phyloP scores from a whole-genome alignment of 2,797 vertebrate genomes.

The Lacerta viridis region DNA sequence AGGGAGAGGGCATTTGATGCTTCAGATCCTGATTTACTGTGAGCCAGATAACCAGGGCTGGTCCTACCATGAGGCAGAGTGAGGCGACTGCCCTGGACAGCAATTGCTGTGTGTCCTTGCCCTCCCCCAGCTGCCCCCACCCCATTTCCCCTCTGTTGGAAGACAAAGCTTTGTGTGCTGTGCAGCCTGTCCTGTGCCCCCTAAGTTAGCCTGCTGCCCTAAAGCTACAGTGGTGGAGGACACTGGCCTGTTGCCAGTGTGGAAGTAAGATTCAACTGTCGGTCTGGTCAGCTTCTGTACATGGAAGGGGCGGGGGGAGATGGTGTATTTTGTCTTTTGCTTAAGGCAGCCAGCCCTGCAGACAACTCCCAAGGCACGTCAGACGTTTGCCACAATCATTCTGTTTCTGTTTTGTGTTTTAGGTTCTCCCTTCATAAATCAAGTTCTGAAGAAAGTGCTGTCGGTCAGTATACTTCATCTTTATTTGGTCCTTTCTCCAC shows the following conservation, averaged over 20 bases:
- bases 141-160: too few relatives aligned
- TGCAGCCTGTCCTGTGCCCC: too few relatives aligned
- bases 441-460: conserved; percentile 94
- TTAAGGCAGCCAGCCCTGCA: not conserved
- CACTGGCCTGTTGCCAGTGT: too few relatives aligned
- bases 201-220: too few relatives aligned
- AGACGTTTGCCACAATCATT: conserved; percentile 63
- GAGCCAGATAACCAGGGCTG: not conserved
- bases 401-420: conserved; percentile 63
- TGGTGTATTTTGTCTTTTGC: conserved; percentile 35
- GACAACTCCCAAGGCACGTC: conserved; percentile 53
- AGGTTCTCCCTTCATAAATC: conserved; percentile 95
- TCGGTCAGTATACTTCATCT: conserved; percentile 86
- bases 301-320: conserved; percentile 21
- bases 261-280: too few relatives aligned
- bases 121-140: too few relatives aligned
- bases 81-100: too few relatives aligned
- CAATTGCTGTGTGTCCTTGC: too few relatives aligned
- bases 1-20: conserved; percentile 45
- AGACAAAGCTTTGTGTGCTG: too few relatives aligned
- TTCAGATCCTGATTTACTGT: conserved; percentile 66
- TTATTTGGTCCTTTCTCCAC: conserved; percentile 44
- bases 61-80: too few relatives aligned
- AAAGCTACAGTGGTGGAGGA: too few relatives aligned
- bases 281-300: too few relatives aligned